Evolutionary conservation across 1,140 invertebrate genomes (phyloP), one percentile per base, ranked within the genome.

Genomic region (Philaenus spumarius): DNA sequence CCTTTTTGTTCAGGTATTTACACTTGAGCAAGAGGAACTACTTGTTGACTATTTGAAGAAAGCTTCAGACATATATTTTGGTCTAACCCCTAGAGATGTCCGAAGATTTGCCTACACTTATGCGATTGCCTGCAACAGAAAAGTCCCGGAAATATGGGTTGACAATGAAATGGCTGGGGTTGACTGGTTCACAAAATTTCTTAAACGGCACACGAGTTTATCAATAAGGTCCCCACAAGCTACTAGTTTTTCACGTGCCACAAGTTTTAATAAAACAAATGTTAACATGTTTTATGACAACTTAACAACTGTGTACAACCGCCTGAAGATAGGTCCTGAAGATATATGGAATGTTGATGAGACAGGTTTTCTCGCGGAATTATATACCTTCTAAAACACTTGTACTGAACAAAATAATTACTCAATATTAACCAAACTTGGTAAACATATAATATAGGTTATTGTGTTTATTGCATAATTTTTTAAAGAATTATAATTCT

Each of bases 191-290:
- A 4, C 17, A 7, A 22, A 22, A 2, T 57, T 57, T 15, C 53
- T 12, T 9, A 67, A 69, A 65, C 40, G 71, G 20, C 65, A 75
- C 62, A 62, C 58, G 7, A 47, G 57, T 20, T 55, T 76, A 34
- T 67, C 67, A 37, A 62, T 70, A 26, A 45, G 68, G 22, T 63
- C 55, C 53, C 65, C 68, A 60, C 67, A 70, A 63, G 60, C 63
- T 26, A 68, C 64, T 23, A 72, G 70, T 62, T 62, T 68, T 52
- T 50, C 59, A 34, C 63, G 69, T 43, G 66, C 66, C 46, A 71
- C 70, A 52, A 48, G 61, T 46, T 71, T 71, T 58, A 68, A 70
- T 62, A 40, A 50, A 45, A 17, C 55, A n/a, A 69, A 60, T 60
- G 54, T 64, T 55, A 37, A 37, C n/a, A 46, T 51, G 43, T 67